These are phyloP conservation scores for Gila orcuttii DNA, from an alignment of 2,113 vertebrate genomes.

Conservation along the genomic window DNA sequence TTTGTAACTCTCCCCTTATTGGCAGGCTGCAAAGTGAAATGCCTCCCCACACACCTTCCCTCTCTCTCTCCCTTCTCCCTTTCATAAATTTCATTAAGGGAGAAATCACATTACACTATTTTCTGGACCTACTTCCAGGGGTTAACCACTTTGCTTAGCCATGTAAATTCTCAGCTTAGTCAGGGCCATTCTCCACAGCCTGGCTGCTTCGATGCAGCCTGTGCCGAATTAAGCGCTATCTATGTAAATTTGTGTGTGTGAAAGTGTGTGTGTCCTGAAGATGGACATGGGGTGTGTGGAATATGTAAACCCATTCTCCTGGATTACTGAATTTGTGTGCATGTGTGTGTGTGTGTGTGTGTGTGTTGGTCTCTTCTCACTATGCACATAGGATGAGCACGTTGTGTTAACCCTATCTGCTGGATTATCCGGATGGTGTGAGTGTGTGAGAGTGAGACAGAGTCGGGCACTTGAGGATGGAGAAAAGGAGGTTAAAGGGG, in stretches of 20 bases:
- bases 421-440: constrained; percentile 58
- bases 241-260: constrained; percentile 65
- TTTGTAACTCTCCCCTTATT: constrained; percentile 32
- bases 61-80: constrained; percentile 57
- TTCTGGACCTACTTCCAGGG: constrained; percentile 72
- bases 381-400: constrained; percentile 53
- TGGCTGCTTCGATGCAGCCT: constrained; percentile 51
- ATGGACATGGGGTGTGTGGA: constrained; percentile 59
- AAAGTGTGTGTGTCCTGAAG: constrained; percentile 53
- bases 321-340: constrained; percentile 65
- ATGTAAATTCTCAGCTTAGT: constrained; percentile 84
- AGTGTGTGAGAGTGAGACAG: constrained; percentile 37
- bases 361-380: constrained; percentile 38
- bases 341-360: constrained; percentile 26
- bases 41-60: constrained; percentile 12
- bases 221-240: constrained; percentile 67
- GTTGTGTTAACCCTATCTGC: constrained; percentile 56
- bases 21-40: constrained; percentile 45
- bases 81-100: constrained; percentile 79
- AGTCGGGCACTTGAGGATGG: constrained; percentile 29
- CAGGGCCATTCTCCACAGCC: constrained; percentile 75
- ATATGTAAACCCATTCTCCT: constrained; percentile 66
- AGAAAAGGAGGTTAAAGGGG: constrained; percentile 46
- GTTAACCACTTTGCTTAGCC: constrained; percentile 82
- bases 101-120: constrained; percentile 77